Base-by-base conservation (phyloP, 2,113 vertebrate species). In the Lanius ludovicianus region DNA sequence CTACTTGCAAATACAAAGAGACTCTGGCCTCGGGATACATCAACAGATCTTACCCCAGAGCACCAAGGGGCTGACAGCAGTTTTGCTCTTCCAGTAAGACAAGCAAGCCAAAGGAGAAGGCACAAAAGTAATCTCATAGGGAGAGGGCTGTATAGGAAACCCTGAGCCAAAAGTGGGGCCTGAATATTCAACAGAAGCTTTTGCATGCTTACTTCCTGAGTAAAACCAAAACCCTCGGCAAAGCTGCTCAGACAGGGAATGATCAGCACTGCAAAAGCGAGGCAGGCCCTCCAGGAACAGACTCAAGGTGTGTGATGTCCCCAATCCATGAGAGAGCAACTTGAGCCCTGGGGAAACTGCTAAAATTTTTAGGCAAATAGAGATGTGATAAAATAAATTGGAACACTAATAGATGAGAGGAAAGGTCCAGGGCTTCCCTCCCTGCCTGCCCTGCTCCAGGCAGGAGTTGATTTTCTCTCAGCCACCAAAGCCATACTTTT, bases 11-110 rank as follows among this genome's bases (percentile, higher is more conserved):
- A 82, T 62, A 84, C 60, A 94, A 95, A 86, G 80, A 57, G 69
- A 91, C 52, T 93, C 35, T 89, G 90, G 84, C 91, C 93, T 89
- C 87, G 76, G 84, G 89, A 95, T 60, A 93, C 56, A 1, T 64
- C 73, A 91, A 89, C 84, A 94, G 89, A 87, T 75, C 93, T 73
- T 53, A 81, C 68, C 22, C 73, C 25, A 75, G 62, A 19, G 22
- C 73, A 92, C 35, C 64, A 47, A 49, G 81, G 62, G 77, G 81
- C 64, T 46, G 73, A 87, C 2, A 7, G 92, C 55, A 90, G 77
- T 56, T 91, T 56, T 86, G 84, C 22, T 74, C 56, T 81, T 64
- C 56, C 44, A 71, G 44, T 9, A 59, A 90, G 64, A 81, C 0
- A 0, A 81, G 56, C 11, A 63, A 90, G 59, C 25, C 64, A 59